phyloP scores from a whole-genome alignment of 1,140 invertebrate genomes.

The Dufourea novaeangliae region DNA sequence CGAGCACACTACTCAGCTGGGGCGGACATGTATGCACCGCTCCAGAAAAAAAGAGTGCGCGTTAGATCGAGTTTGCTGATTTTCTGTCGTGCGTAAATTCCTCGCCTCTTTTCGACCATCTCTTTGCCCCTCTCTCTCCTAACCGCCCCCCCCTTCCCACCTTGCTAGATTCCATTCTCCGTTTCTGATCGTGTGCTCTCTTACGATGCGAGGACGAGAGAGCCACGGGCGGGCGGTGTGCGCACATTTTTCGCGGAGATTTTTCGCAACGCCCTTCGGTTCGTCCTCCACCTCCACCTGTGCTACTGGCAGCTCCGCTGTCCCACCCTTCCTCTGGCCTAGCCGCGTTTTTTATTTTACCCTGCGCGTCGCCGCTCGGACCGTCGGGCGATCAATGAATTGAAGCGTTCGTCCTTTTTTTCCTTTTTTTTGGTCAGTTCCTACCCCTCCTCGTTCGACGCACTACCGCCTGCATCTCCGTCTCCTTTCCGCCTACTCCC shows the following conservation, averaged over 20 bases:
- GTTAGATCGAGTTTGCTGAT: slow-evolving; percentile 61
- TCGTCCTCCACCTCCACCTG: slow-evolving; percentile 65
- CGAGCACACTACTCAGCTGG: not conserved
- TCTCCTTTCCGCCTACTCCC: slow-evolving; percentile 60
- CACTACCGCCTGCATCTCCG: slow-evolving; percentile 69
- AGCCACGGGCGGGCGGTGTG: slow-evolving; percentile 33
- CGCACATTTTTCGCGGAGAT: slow-evolving; percentile 72
- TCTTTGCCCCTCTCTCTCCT: not conserved
- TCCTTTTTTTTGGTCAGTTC: slow-evolving; percentile 77
- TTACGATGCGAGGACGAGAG: slow-evolving; percentile 31
- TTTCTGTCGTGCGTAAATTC: slow-evolving; percentile 59
- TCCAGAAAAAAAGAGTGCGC: slow-evolving; percentile 45
- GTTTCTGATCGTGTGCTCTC: slow-evolving; percentile 15
- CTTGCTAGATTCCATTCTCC: slow-evolving; percentile 28
- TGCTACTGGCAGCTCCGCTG: slow-evolving; percentile 48
- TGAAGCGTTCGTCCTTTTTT: slow-evolving; percentile 78
- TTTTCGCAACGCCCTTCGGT: slow-evolving; percentile 75
- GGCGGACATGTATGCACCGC: slow-evolving; percentile 16
- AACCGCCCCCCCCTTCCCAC: not conserved
- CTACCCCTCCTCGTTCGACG: slow-evolving; percentile 71
- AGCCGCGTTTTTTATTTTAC: slow-evolving; percentile 75
- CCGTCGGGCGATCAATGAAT: slow-evolving; percentile 81
- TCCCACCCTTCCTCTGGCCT: slow-evolving; percentile 57
- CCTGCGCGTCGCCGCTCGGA: slow-evolving; percentile 77
- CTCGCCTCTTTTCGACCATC: slow-evolving; percentile 42